Conservation (phyloP, 2,113 vertebrate genomes). For the Bufo gargarizans region DNA sequence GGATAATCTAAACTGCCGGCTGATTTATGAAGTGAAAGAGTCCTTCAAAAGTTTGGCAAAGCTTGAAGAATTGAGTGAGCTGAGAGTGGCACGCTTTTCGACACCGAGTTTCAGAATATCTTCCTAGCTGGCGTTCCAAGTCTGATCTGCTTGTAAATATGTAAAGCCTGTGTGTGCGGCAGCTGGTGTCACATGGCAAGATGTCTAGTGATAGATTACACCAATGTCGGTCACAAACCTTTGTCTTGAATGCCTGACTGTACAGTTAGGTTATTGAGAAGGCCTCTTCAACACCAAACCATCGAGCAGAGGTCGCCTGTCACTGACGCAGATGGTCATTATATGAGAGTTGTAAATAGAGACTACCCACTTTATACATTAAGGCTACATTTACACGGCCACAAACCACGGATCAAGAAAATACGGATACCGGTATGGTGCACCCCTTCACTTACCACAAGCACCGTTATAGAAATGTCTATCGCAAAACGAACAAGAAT, state of each 20-base stretch:
- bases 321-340: neutral
- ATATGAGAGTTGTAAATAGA: no score
- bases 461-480: no score
- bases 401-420: no score
- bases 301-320: neutral
- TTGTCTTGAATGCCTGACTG: neutral
- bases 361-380: no score
- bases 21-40: conserved; percentile 87
- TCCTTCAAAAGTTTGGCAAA: conserved; percentile 78
- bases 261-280: neutral
- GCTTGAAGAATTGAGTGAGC: conserved; percentile 75
- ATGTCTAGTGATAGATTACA: conserved; percentile 72
- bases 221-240: neutral
- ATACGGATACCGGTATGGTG: no score
- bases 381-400: no score
- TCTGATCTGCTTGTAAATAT: conserved; percentile 47
- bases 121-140: conserved; percentile 70
- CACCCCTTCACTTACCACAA: no score
- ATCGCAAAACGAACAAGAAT: no score
- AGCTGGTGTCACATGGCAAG: conserved; percentile 66
- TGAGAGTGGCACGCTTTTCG: conserved; percentile 70
- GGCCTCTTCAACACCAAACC: neutral
- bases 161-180: conserved; percentile 60
- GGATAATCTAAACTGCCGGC: conserved; percentile 82
- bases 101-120: conserved; percentile 70